Percentiles rank a stretch among this genome's conserved stretches.
Evolutionary conservation across 2,113 vertebrate species (phyloP).

Genomic region (Phoxinus phoxinus): DNA sequence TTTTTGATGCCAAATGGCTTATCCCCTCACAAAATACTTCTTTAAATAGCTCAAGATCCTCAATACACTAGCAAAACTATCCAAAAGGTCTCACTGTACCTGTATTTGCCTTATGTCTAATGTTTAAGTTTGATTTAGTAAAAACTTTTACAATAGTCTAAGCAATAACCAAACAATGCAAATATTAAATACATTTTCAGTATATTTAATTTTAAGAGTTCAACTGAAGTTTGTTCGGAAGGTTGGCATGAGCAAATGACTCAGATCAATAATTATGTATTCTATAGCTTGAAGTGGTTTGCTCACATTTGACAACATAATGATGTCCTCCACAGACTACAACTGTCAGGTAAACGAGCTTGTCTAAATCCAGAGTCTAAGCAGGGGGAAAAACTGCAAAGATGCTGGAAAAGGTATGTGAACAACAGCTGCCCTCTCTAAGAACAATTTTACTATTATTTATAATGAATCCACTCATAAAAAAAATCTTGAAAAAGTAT

Average conservation of each 20-base stretch:
- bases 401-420: slow-evolving; percentile 57
- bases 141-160: not conserved
- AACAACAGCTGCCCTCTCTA: not conserved
- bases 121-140: not conserved
- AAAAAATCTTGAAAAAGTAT: not conserved
- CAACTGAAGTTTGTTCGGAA: not conserved
- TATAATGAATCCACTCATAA: not conserved
- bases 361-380: slow-evolving; percentile 57
- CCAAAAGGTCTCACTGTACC: not conserved
- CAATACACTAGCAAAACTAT: not conserved
- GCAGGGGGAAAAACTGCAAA: slow-evolving; percentile 49
- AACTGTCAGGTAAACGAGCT: not conserved
- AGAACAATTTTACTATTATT: not conserved
- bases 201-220: not conserved
- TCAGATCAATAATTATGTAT: not conserved
- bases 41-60: not conserved
- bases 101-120: not conserved
- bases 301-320: not conserved
- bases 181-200: not conserved
- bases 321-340: slow-evolving; percentile 46
- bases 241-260: not conserved
- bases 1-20: not conserved
- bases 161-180: not conserved
- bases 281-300: not conserved
- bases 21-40: not conserved